Percentiles rank a stretch among this genome's conserved stretches.
phyloP scores from a whole-genome alignment of 2,113 vertebrate species.

The Bubo bubo region DNA sequence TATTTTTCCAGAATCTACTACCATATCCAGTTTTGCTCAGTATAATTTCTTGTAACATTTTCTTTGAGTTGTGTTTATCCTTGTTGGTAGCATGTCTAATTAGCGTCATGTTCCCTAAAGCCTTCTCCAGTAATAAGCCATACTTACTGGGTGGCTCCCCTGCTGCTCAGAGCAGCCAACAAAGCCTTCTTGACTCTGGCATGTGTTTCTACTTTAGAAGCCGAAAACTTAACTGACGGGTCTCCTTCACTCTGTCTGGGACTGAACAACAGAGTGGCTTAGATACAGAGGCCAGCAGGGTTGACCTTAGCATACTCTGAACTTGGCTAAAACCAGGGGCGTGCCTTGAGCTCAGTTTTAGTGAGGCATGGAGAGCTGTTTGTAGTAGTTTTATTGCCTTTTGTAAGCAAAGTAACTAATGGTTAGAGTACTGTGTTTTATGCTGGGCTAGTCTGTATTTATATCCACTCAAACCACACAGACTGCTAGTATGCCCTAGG shows the following conservation, averaged over 20 bases:
- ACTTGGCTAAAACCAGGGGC: background rate
- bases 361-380: background rate
- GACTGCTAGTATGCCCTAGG: background rate
- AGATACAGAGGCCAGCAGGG: background rate
- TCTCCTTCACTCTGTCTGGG: background rate
- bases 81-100: background rate
- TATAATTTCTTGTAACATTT: background rate
- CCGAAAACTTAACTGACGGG: background rate
- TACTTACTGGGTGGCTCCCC: background rate
- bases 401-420: background rate
- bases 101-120: background rate
- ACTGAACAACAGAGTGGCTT: background rate
- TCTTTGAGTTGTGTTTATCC: background rate
- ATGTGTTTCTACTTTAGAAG: background rate
- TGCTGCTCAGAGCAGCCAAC: background rate
- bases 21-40: background rate
- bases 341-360: background rate
- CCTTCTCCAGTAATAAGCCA: background rate
- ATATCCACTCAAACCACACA: background rate
- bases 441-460: background rate
- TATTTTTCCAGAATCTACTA: background rate
- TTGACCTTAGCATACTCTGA: background rate
- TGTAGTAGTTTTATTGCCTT: background rate
- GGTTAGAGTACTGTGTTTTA: background rate
- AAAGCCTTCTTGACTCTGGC: background rate